phyloP scores from a whole-genome alignment of 2,797 vertebrate species.

The Leucoraja ocellata region DNA sequence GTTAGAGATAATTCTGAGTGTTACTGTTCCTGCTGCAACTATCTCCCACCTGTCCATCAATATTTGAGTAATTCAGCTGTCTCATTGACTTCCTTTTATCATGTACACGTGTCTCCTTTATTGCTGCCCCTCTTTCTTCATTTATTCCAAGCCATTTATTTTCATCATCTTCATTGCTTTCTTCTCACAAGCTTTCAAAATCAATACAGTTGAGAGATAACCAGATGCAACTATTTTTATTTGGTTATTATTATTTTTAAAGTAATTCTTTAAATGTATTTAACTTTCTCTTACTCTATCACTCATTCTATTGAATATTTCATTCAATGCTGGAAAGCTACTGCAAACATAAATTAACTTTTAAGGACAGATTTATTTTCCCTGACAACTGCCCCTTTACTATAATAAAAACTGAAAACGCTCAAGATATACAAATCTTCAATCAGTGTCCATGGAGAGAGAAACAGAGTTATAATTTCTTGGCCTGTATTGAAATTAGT shows the following conservation, averaged over 20 bases:
- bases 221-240: background rate
- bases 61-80: background rate
- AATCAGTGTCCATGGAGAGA: too few species aligned
- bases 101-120: background rate
- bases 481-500: background rate
- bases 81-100: background rate
- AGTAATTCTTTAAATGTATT: background rate
- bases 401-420: background rate
- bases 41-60: constrained; percentile 25
- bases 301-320: background rate
- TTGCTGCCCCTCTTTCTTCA: background rate
- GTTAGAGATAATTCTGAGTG: constrained; percentile 20
- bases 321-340: background rate
- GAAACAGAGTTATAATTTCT: background rate
- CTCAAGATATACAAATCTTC: too few species aligned
- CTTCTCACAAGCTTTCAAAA: background rate
- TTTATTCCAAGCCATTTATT: background rate
- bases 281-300: background rate
- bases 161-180: background rate
- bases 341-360: background rate
- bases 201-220: background rate
- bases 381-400: background rate
- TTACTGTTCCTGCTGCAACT: background rate
- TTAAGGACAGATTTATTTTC: too few species aligned
- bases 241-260: background rate